Evolutionary conservation across 1,140 invertebrate species (phyloP).

Genomic region (Caenorhabditis briggsae): DNA sequence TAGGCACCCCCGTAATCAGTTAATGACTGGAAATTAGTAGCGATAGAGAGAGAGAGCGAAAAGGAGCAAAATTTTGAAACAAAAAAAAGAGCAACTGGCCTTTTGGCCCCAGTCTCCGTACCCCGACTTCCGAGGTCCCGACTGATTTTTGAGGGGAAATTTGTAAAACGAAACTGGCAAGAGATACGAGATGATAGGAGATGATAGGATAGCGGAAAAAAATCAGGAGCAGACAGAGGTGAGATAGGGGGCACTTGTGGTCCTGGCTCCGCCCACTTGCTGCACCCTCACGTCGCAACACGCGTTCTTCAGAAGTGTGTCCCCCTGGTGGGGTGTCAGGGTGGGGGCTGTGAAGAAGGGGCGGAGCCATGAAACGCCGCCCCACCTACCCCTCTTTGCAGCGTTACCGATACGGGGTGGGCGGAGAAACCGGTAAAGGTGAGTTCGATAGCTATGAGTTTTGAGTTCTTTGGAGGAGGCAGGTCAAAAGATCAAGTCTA

Average conservation of each 20-base stretch:
- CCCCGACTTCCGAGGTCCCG: too few relatives aligned
- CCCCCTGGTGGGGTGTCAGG: too few relatives aligned
- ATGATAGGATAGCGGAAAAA: not conserved
- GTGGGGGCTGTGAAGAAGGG: not conserved
- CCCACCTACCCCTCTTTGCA: not conserved
- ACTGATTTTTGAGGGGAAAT: constrained; percentile 9
- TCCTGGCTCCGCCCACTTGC: not conserved
- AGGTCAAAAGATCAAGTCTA: not conserved
- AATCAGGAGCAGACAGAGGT: not conserved
- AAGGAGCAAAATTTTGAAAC: not conserved
- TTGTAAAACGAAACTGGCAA: not conserved
- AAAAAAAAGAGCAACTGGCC: not conserved
- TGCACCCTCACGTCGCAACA: not conserved
- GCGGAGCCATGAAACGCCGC: not conserved
- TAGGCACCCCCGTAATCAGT: not conserved
- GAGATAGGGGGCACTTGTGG: not conserved
- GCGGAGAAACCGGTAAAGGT: not conserved
- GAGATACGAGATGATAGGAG: too few relatives aligned
- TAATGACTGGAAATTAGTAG: not conserved
- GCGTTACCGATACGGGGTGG: not conserved
- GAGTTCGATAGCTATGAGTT: too few relatives aligned
- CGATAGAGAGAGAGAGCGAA: not conserved
- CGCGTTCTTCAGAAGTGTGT: constrained; percentile 1
- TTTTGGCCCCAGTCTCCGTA: not conserved
- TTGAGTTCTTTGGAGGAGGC: not conserved